These are phyloP conservation scores for Graptemys geographica DNA, from an alignment of 2,797 vertebrate genomes.

Conservation along the genomic window DNA sequence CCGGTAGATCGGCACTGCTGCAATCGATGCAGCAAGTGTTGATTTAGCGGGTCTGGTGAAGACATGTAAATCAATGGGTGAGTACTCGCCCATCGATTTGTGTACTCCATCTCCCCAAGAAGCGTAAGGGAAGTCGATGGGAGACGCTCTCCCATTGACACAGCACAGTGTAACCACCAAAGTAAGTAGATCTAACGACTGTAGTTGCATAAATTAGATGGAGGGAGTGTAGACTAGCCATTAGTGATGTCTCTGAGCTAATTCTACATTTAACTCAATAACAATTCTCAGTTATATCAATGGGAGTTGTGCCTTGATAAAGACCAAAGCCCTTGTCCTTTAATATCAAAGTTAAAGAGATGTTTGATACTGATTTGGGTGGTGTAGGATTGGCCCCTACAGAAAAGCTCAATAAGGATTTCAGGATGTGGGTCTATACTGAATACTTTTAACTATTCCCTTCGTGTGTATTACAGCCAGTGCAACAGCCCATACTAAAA, in stretches of 20 bases:
- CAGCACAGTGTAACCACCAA: too few species aligned
- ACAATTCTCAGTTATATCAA: not conserved
- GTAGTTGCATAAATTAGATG: too few species aligned
- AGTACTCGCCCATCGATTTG: too few species aligned
- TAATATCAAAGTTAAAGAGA: not conserved
- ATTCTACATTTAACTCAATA: not conserved
- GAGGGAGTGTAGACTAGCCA: too few species aligned
- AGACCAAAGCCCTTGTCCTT: not conserved
- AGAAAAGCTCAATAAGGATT: conserved; percentile 19
- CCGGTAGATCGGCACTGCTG: too few species aligned
- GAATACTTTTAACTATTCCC: conserved; percentile 27
- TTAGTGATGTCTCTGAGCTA: not conserved
- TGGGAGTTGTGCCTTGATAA: not conserved
- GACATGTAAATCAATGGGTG: too few species aligned
- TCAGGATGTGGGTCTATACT: conserved; percentile 27
- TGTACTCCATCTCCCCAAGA: too few species aligned
- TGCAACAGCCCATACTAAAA: not conserved
- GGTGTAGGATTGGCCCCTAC: not conserved
- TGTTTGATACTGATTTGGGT: conserved; percentile 37
- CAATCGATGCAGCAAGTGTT: too few species aligned
- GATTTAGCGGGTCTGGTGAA: too few species aligned
- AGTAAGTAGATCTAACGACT: too few species aligned
- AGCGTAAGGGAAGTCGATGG: too few species aligned
- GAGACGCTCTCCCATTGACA: too few species aligned
- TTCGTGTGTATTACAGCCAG: not conserved